Percentiles rank a stretch among this genome's conserved stretches.
phyloP scores from a whole-genome alignment of 2,797 vertebrate species.

The Platalea minor region DNA sequence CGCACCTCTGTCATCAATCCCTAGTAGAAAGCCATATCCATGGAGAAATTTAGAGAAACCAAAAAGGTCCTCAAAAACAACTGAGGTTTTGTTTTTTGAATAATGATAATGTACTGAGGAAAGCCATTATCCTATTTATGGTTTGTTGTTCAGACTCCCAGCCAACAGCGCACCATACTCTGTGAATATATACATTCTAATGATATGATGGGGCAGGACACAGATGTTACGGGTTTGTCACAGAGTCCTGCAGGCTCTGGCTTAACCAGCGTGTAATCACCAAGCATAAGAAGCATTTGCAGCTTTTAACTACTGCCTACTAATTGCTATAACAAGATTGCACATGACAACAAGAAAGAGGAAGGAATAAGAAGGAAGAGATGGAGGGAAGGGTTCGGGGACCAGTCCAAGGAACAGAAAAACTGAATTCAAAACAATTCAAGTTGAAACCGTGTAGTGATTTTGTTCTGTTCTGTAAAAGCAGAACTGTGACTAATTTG shows the following conservation, averaged over 20 bases:
- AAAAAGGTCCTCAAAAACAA: conserved; percentile 24
- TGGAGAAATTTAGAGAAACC: conserved; percentile 37
- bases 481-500: neutral
- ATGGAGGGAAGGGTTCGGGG: neutral
- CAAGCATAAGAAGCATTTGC: neutral
- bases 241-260: neutral
- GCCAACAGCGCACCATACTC: neutral
- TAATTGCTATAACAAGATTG: neutral
- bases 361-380: neutral
- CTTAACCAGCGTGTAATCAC: neutral
- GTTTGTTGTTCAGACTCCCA: conserved; percentile 56
- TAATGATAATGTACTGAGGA: conserved; percentile 4
- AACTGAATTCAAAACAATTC: neutral
- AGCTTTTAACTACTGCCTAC: neutral
- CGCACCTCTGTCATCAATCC: conserved; percentile 51
- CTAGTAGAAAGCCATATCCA: conserved; percentile 1
- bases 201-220: conserved; percentile 6
- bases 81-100: conserved; percentile 44
- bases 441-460: neutral
- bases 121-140: conserved; percentile 21
- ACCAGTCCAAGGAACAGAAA: neutral
- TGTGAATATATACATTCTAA: conserved; percentile 42
- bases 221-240: conserved; percentile 48
- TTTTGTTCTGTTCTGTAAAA: neutral
- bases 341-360: neutral